Conservation (phyloP, 2,888 invertebrate genomes). For the Leuctra nigra region DNA sequence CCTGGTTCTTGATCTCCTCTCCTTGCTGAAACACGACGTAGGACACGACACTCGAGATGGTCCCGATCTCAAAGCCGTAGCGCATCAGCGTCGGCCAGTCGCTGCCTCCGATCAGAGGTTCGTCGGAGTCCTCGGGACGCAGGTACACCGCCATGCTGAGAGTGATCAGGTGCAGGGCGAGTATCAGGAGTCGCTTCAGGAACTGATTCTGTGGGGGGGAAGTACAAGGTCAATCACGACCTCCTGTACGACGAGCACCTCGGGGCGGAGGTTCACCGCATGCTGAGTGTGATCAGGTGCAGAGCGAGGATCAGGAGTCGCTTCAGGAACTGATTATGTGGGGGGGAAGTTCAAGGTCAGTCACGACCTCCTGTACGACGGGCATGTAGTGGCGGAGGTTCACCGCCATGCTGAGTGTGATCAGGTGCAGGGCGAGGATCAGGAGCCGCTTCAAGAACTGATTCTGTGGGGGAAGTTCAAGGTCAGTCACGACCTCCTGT, state of each 20-base stretch:
- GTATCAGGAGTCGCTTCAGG: conserved; percentile 79
- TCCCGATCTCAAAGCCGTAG: conserved; percentile 75
- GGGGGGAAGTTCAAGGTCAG: too few relatives aligned
- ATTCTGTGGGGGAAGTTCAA: conserved; percentile 90
- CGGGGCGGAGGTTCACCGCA: conserved; percentile 87
- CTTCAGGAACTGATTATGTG: conserved; percentile 88
- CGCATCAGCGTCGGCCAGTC: conserved; percentile 49
- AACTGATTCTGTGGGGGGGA: conserved; percentile 82
- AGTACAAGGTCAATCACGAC: conserved; percentile 41
- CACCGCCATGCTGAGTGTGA: conserved; percentile 82
- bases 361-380: too few relatives aligned
- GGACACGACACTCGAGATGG: conserved; percentile 76
- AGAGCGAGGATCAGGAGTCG: conserved; percentile 79
- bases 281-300: conserved; percentile 80
- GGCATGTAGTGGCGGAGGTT: conserved; percentile 76
- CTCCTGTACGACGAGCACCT: conserved; percentile 50
- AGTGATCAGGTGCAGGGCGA: conserved; percentile 78
- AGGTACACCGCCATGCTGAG: conserved; percentile 88
- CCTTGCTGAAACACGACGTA: conserved; percentile 90
- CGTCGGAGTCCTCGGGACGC: conserved; percentile 62
- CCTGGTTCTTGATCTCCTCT: conserved; percentile 92
- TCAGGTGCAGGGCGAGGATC: conserved; percentile 79
- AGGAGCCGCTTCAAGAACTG: conserved; percentile 88
- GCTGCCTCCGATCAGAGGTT: conserved; percentile 47
- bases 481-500: conserved; percentile 45